Evolutionary conservation across 2,888 invertebrate species (phyloP), one percentile per base, ranked within the genome.

Genomic region (Empis livida): DNA sequence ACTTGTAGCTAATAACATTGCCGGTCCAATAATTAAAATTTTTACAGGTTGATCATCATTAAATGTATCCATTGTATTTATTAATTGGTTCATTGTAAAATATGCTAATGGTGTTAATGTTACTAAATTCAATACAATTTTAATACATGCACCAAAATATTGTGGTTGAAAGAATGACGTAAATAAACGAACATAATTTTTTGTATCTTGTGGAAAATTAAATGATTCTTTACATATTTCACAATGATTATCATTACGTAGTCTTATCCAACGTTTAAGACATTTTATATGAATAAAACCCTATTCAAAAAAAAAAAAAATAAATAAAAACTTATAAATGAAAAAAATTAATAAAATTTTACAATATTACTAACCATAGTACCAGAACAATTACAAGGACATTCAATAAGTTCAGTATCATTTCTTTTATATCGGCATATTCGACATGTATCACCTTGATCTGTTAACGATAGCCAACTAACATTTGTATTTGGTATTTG

Each of bases 361-460:
- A 27, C 5, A 8, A 27, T 30, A n/a, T n/a, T n/a, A 54, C 57
- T 56, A 49, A 68, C 67, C 57, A 67, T 65, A 49, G 62, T 67
- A 37, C 68, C 68, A 43, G 58, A 63, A 55, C 67, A 67, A 13
- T 55, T 56, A 50, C 67, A 67, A 5, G 67, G 67, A 53, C 64
- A 65, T 30, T 48, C 53, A n/a, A 61, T 55, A 16, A 67, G 53
- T 44, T 61, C 57, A 53, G 62, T 56, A 32, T 63, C 61, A 48
- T 52, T 57, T 20, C 61, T 61, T 47, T 62, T 57, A 57, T 60
- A 65, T 23, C 64, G 65, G 48, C 67, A 67, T 39, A 67, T 67
- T 45, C 67, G 61, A 46, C 67, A 67, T 13, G 61, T 63, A 27
- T 61, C 56, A 1, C 59, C 62, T 44, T 57, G 53, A 42, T 63